Evolutionary conservation across 2,888 invertebrate genomes (phyloP), one percentile per base, ranked within the genome.

Genomic region (Sminthurides aquaticus): DNA sequence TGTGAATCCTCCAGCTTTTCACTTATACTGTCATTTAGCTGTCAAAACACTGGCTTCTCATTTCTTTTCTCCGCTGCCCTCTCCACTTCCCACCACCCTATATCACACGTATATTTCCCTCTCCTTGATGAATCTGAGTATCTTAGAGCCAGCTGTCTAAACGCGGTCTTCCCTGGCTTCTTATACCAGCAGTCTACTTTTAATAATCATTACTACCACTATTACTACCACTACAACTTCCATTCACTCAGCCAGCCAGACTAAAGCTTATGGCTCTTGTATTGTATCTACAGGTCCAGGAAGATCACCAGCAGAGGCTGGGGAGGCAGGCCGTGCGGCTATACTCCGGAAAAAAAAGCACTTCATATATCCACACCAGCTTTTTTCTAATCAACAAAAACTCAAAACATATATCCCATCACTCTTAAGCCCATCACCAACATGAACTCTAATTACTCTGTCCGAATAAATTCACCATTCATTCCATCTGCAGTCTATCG

Each of bases 1-100:
- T 62, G 57, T 49, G 62, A 57, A 62, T 62, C 43, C 43, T 62
- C 62, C 57, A 57, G 27, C 48, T 29, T 62, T 62, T 62, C 61
- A 62, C 61, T 62, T 55, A 62, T 56, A 49, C 62, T 56, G 43
- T 57, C 57, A 62, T 49, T 62, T 62, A 49, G 48, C 57, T 62
- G 57, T 57, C 62, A 62, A 49, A 62, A 62, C 57, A 62, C 28
- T 15, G 43, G 43, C 43, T 34, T 34, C 43, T 34, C 43, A 34
- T 34, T 34, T 34, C 43, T 34, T 34, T 34, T 34, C 43, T 34
- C 43, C n/a, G 15, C 43, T 34, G 43, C 43, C 43, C 43, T 34
- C 43, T 34, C 43, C 43, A 34, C 43, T 34, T 34, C 43, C 15
- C 15, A n/a, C n/a, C n/a, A n/a, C n/a, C n/a, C n/a, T n/a, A n/a